Conservation (phyloP, 2,888 invertebrate genomes). For the Pachliopta kotzebuea region DNA sequence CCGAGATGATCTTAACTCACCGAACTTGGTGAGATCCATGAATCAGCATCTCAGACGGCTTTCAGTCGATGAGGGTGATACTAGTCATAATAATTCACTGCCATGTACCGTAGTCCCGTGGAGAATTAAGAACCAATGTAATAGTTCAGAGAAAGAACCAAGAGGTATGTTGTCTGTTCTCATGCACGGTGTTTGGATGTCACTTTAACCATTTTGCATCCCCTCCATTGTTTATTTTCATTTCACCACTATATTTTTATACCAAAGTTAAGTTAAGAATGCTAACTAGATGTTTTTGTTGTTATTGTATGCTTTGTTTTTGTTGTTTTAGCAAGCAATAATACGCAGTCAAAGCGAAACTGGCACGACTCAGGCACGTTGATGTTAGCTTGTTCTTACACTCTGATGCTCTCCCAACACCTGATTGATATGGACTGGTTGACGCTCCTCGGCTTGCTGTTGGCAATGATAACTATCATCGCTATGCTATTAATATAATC, state of each 20-base stretch:
- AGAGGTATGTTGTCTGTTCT: conserved; percentile 73
- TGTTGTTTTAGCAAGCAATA: conserved; percentile 70
- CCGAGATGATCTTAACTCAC: conserved; percentile 68
- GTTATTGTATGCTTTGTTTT: conserved; percentile 43
- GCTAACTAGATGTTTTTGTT: conserved; percentile 29
- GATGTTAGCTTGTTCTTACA: conserved; percentile 89
- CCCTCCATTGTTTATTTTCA: conserved; percentile 47
- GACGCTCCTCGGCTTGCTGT: conserved; percentile 86
- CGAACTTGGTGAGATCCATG: conserved; percentile 69
- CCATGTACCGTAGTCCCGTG: conserved; percentile 72
- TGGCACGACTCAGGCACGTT: conserved; percentile 84
- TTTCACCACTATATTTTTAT: conserved; percentile 27
- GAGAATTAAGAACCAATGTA: conserved; percentile 70
- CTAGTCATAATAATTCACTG: conserved; percentile 74
- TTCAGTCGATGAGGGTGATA: conserved; percentile 61
- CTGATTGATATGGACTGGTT: conserved; percentile 87
- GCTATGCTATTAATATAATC: conserved; percentile 82
- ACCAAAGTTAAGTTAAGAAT: conserved; percentile 19
- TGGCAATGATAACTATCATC: conserved; percentile 87
- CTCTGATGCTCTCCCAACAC: conserved; percentile 85
- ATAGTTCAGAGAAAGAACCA: conserved; percentile 71
- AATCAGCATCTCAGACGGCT: conserved; percentile 71
- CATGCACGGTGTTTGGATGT: conserved; percentile 74
- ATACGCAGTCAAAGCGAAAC: conserved; percentile 70
- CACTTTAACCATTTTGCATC: conserved; percentile 72